Evolutionary conservation across 2,113 vertebrate species (phyloP).

Genomic region (Oplegnathus fasciatus): DNA sequence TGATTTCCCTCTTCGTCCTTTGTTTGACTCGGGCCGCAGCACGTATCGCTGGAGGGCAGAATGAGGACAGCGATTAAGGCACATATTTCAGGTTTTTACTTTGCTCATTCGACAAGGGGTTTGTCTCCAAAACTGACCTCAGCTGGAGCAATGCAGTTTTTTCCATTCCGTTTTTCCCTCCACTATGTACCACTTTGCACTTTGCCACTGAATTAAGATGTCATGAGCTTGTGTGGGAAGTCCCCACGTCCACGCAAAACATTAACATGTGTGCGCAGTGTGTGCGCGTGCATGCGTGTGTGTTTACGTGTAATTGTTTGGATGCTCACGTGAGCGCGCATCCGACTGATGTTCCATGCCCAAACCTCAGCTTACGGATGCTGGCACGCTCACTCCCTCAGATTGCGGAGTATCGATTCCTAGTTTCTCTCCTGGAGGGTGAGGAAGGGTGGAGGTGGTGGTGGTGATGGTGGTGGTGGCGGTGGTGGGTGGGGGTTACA

Average conservation of each 20-base stretch:
- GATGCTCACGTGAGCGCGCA: neutral
- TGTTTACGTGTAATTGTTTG: conserved; percentile 43
- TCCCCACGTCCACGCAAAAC: conserved; percentile 70
- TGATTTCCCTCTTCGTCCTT: conserved; percentile 63
- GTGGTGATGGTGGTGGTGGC: conserved; percentile 49
- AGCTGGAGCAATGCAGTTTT: conserved; percentile 53
- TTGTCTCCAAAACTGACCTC: conserved; percentile 74
- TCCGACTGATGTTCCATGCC: conserved; percentile 46
- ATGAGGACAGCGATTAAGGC: conserved; percentile 74
- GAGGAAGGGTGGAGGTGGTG: conserved; percentile 65
- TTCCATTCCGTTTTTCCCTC: conserved; percentile 54
- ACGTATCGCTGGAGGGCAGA: conserved; percentile 71
- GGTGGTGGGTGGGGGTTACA: conserved; percentile 65
- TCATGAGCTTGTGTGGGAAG: conserved; percentile 73
- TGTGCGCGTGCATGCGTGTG: neutral
- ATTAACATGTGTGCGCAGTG: conserved; percentile 51
- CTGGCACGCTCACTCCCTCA: conserved; percentile 54
- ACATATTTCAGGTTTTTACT: conserved; percentile 74
- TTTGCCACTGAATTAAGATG: conserved; percentile 69
- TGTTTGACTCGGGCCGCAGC: conserved; percentile 72
- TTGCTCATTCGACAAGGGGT: conserved; percentile 55
- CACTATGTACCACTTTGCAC: conserved; percentile 28
- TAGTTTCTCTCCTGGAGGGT: conserved; percentile 62
- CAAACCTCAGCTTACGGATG: conserved; percentile 68
- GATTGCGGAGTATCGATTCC: conserved; percentile 68